Evolutionary conservation across 2,113 vertebrate species (phyloP), one percentile per base, ranked within the genome.

Genomic region (Murina feae): DNA sequence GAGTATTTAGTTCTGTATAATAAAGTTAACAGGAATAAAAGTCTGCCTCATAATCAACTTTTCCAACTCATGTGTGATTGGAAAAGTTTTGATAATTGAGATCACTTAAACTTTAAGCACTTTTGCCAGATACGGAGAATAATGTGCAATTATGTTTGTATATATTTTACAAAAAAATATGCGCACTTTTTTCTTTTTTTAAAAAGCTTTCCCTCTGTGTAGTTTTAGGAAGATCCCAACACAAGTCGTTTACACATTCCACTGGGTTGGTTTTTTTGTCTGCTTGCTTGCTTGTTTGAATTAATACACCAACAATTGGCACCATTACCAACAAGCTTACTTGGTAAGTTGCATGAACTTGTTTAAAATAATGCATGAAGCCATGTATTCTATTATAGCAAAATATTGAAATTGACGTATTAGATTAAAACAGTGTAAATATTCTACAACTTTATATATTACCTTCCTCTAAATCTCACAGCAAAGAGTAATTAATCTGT

Each of bases 401-500:
- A 81, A 20, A 2, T 76, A 30, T 35, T 76, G 6, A 32, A 93
- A 76, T 25, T 10, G 66, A 39, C 0, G 2, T 18, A 4, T 25
- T 76, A 79, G 25, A 76, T 74, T 94, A 79, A 82, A 96, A 80
- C 35, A 35, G 8, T 85, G 20, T 12, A 53, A 80, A 21, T 75
- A 30, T 75, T 82, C 10, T 63, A 1, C 60, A 32, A 35, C 65
- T 86, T 89, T 92, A 90, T 89, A 78, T 89, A 75, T 44, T 44
- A 60, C 68, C 66, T 93, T 9, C 42, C 23, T 49, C 86, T 42
- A 82, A 86, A 17, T 93, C 44, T 95, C 95, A 65, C 35, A 87
- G 32, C 42, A 96, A 94, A 97, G 60, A 93, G 23, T 82, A 82
- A 93, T 91, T 90, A 92, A 66, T 74, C 42, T 90, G 37, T 18